Evolutionary conservation across 2,797 vertebrate genomes (phyloP), one percentile per base, ranked within the genome.

Genomic region (Catostomus latipinnis): DNA sequence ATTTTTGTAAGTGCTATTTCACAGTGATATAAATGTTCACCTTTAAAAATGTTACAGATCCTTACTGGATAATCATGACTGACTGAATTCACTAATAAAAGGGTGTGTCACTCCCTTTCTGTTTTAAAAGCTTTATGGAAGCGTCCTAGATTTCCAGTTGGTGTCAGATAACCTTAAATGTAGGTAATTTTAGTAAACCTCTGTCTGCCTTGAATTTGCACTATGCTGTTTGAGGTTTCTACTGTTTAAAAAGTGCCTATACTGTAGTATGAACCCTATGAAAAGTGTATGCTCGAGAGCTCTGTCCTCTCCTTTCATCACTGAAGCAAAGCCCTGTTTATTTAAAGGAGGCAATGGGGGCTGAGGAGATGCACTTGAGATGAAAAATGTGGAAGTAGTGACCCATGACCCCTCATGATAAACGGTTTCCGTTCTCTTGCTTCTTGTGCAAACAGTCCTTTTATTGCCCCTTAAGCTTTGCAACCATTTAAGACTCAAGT

Each of bases 321-420:
- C 67, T 52, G 4, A 45, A 14, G 50, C 8, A 5, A 34, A 34
- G 34, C 34, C 34, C 34, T 34, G 34, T 34, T 34, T 34, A 34
- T 34, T 34, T 34, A 34, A 34, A 34, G 34, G 34, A 34, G 34
- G 34, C 34, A 34, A 52, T n/a, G 6, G 9, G 14, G 63, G 10
- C 34, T 66, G 50, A 54, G 71, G 43, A 57, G 56, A 61, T 56
- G 8, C 45, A 22, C 80, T 78, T 71, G 60, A 70, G 67, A 71
- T 66, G 53, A 83, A 81, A 76, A 80, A 83, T 77, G 67, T 52
- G 61, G 22, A 82, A 66, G 58, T 69, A 43, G 46, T 60, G 79
- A 88, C 81, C 80, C 65, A 12, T 81, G 68, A 65, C 76, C 83
- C 76, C 68, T 83, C 45, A 73, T 81, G 76, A 85, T 89, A 85